Conservation (phyloP, 2,888 invertebrate genomes). For the Brassicogethes aeneus region DNA sequence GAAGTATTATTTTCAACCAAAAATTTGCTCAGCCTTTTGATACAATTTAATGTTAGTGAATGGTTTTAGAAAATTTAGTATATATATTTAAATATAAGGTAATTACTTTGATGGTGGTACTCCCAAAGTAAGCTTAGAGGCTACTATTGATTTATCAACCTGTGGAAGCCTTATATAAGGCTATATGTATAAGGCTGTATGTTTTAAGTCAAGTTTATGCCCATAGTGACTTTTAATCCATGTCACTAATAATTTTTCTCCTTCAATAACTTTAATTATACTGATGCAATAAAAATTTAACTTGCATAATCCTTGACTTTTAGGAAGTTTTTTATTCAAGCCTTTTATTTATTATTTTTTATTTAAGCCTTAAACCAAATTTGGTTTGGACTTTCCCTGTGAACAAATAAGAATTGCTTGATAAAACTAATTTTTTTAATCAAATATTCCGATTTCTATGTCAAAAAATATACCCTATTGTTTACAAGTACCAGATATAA, state of each 20-base stretch:
- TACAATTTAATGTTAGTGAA: background rate
- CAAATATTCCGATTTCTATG: too few relatives aligned
- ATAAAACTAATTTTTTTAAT: too few relatives aligned
- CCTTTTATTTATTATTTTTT: too few relatives aligned
- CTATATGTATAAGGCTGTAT: too few relatives aligned
- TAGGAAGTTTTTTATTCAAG: background rate
- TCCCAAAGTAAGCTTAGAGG: slow-evolving; percentile 6
- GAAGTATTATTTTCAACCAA: background rate
- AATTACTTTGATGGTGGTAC: slow-evolving; percentile 4
- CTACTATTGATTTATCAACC: slow-evolving; percentile 2
- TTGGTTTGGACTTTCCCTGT: too few relatives aligned
- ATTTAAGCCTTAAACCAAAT: too few relatives aligned
- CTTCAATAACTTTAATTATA: slow-evolving; percentile 4
- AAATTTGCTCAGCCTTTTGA: background rate
- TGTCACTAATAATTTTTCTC: background rate
- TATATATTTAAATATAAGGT: background rate
- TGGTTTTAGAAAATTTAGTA: background rate
- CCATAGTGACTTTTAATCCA: slow-evolving; percentile 8
- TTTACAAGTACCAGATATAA: too few relatives aligned
- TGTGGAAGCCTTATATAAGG: too few relatives aligned
- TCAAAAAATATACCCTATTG: too few relatives aligned
- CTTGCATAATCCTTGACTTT: background rate
- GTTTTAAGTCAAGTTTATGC: slow-evolving; percentile 5
- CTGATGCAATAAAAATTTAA: too few relatives aligned
- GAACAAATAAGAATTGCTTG: too few relatives aligned